These are phyloP conservation scores for Yponomeuta malinellus DNA, from an alignment of 2,888 invertebrate genomes.

Conservation along the genomic window DNA sequence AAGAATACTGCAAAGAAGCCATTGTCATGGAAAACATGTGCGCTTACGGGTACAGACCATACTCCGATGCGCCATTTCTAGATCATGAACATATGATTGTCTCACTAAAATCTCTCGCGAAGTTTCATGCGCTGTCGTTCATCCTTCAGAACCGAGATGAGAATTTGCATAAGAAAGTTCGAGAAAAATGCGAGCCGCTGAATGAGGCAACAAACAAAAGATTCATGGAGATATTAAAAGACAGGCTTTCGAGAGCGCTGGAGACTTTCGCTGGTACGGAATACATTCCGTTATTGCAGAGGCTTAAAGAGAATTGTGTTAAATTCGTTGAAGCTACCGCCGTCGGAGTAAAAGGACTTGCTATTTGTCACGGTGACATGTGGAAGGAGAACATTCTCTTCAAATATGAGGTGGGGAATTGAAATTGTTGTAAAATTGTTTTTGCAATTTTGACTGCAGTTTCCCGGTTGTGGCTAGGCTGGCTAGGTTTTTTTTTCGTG, in stretches of 20 bases:
- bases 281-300: constrained; percentile 38
- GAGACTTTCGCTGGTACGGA: constrained; percentile 30
- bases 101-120: constrained; percentile 47
- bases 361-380: constrained; percentile 63
- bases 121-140: constrained; percentile 57
- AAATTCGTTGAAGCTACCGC: constrained; percentile 34
- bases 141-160: constrained; percentile 36
- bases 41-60: constrained; percentile 42
- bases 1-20: constrained; percentile 50
- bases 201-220: constrained; percentile 42
- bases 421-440: not conserved
- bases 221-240: constrained; percentile 47
- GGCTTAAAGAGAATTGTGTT: constrained; percentile 37
- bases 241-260: constrained; percentile 53
- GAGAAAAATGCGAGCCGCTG: constrained; percentile 44
- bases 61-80: constrained; percentile 38
- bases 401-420: constrained; percentile 48
- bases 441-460: not conserved
- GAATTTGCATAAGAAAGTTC: constrained; percentile 35
- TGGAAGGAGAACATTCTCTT: constrained; percentile 68
- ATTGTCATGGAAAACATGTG: constrained; percentile 57
- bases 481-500: too few species aligned
- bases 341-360: constrained; percentile 34
- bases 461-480: not conserved
- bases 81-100: constrained; percentile 46